A percentile compares a stretch with the other conserved stretches of the same genome.
These are phyloP conservation scores for Talpa occidentalis DNA, from an alignment of 2,113 vertebrate genomes.

Conservation along the genomic window DNA sequence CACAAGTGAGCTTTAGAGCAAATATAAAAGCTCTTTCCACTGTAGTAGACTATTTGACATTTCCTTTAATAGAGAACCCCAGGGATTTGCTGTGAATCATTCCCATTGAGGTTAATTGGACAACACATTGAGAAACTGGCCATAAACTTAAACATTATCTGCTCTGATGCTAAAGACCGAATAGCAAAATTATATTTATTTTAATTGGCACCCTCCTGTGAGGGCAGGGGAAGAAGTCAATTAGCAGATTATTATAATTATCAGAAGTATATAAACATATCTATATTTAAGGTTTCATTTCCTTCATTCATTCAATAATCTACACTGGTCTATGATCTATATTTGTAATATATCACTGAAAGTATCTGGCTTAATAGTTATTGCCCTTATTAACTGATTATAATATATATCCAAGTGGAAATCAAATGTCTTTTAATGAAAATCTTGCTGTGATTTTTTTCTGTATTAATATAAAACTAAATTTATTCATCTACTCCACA, in stretches of 20 bases:
- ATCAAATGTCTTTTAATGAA: background rate
- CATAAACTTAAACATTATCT: conserved; percentile 58
- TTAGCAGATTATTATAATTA: conserved; percentile 64
- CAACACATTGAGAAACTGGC: conserved; percentile 53
- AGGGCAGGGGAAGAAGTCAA: background rate
- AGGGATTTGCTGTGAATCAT: conserved; percentile 47
- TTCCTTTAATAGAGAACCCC: conserved; percentile 37
- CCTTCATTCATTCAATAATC: background rate
- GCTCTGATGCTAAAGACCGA: conserved; percentile 43
- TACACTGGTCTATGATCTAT: background rate
- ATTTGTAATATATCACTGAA: background rate
- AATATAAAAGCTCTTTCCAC: background rate
- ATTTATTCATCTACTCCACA: background rate
- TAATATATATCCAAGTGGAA: background rate
- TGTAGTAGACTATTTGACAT: background rate
- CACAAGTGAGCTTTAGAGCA: background rate
- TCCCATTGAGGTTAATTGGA: conserved; percentile 70
- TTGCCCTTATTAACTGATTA: background rate
- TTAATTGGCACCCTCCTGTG: conserved; percentile 65
- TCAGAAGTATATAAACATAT: conserved; percentile 7
- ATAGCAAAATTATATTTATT: conserved; percentile 54
- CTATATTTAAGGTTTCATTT: background rate
- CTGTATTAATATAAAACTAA: background rate
- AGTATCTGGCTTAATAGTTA: background rate
- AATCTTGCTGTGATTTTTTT: background rate